Evolutionary conservation across 2,797 vertebrate species (phyloP), one percentile per base, ranked within the genome.

Genomic region (Centropyge bicolor): DNA sequence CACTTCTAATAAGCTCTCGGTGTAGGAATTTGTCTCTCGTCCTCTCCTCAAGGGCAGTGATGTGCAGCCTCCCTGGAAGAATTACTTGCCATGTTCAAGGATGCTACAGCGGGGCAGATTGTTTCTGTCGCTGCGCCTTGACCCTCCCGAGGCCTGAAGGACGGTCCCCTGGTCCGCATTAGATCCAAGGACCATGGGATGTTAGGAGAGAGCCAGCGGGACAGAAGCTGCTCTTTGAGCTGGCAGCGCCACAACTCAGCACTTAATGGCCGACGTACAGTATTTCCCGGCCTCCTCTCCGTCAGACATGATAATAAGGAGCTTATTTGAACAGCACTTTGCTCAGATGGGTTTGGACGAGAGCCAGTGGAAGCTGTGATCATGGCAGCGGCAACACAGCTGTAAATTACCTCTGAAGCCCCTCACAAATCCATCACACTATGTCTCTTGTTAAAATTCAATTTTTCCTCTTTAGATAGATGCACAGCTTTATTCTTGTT

Each of bases 261-360:
- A n/a, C 41, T 75, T 74, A 65, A 66, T 76, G 75, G 60, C 61
- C 43, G 20, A 48, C 19, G 9, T 55, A 7, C 65, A 45, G 57
- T 36, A 45, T 75, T 59, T 56, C 8, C 17, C 51, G 51, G 67
- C 77, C 35, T 74, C 84, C 57, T 67, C 31, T 56, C 63, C 35
- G 41, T 67, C 76, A 67, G 86, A 76, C 80, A 43, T 57, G 76
- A 84, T 81, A 69, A 80, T 76, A 75, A 86, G 77, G 61, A 76
- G 82, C 81, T 88, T 68, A 68, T 82, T 84, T 83, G 78, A 86
- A 71, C 75, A 70, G 74, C 83, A 49, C 72, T 84, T 75, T 76
- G 63, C 76, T 83, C 75, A 35, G 70, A 83, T 82, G 69, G 77
- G 61, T 70, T 84, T 89, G 86, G 86, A 74, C 0, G 2, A 20